Evolutionary conservation across 1,140 invertebrate genomes (phyloP).

Genomic region (Vanessa tameamea): DNA sequence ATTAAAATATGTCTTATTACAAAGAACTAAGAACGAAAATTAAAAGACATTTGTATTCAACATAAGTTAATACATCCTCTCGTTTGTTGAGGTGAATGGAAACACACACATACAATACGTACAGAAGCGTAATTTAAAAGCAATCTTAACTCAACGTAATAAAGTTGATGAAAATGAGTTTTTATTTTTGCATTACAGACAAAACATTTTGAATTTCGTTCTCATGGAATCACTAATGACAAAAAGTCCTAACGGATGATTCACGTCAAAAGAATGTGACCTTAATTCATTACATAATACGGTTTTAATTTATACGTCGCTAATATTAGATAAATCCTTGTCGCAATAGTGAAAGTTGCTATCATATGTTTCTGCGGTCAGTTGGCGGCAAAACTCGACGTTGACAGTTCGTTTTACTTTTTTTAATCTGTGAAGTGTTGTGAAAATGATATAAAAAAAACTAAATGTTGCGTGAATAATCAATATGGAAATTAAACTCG

Average conservation of each 20-base stretch:
- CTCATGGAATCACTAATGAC: conserved; percentile 31
- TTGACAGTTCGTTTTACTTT: conserved; percentile 51
- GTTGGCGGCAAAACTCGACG: conserved; percentile 63
- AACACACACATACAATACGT: conserved; percentile 1
- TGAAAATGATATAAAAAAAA: conserved; percentile 32
- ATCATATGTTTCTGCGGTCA: conserved; percentile 53
- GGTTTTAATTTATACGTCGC: conserved; percentile 36
- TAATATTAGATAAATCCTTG: conserved; percentile 49
- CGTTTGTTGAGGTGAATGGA: conserved; percentile 51
- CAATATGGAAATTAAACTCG: conserved; percentile 49
- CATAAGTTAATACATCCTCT: conserved; percentile 18
- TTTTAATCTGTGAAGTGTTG: conserved; percentile 28
- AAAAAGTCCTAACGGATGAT: conserved; percentile 39
- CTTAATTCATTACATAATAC: conserved; percentile 37
- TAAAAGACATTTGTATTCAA: background rate
- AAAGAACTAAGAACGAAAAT: background rate
- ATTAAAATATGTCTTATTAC: conserved; percentile 19
- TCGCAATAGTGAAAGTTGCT: conserved; percentile 60
- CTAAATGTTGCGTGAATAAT: conserved; percentile 17
- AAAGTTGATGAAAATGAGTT: conserved; percentile 24
- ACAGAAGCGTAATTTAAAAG: conserved; percentile 13
- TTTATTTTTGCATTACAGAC: conserved; percentile 12
- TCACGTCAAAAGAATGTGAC: conserved; percentile 44
- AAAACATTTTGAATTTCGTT: conserved; percentile 47
- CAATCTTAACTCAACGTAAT: conserved; percentile 16